These are phyloP conservation scores for Drosophila peninsularis DNA, from an alignment of 2,888 invertebrate genomes.

Conservation along the genomic window DNA sequence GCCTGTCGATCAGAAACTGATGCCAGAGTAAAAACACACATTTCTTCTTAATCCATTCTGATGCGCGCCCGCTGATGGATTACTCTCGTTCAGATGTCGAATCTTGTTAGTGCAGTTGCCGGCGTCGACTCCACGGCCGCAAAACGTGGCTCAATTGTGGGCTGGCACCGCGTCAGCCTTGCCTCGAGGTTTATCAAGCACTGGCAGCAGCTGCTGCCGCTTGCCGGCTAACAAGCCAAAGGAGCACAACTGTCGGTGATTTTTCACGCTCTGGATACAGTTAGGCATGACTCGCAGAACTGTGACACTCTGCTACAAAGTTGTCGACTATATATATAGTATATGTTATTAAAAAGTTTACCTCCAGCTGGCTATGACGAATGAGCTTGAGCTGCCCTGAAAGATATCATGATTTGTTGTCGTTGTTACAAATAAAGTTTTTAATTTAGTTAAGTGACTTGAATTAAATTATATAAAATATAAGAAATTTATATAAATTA, in stretches of 20 bases:
- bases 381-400: too few species aligned
- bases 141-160: constrained; percentile 41
- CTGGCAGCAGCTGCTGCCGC: constrained; percentile 62
- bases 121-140: constrained; percentile 16
- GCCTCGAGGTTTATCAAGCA: constrained; percentile 26
- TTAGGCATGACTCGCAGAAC: constrained; percentile 18
- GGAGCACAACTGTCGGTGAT: constrained; percentile 59
- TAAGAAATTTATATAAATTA: too few species aligned
- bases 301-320: constrained; percentile 24
- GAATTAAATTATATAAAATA: too few species aligned
- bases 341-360: neutral
- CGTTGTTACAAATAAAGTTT: too few species aligned
- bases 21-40: constrained; percentile 46
- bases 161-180: too few species aligned
- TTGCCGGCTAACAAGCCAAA: constrained; percentile 57
- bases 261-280: constrained; percentile 70
- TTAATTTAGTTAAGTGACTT: too few species aligned
- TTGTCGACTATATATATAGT: too few species aligned
- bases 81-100: constrained; percentile 76
- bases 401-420: too few species aligned
- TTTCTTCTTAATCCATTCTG: constrained; percentile 71
- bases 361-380: neutral
- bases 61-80: constrained; percentile 71
- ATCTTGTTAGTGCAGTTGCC: constrained; percentile 64
- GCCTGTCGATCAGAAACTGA: constrained; percentile 52